These are phyloP conservation scores for Volucella inanis DNA, from an alignment of 2,888 invertebrate genomes.

Conservation along the genomic window DNA sequence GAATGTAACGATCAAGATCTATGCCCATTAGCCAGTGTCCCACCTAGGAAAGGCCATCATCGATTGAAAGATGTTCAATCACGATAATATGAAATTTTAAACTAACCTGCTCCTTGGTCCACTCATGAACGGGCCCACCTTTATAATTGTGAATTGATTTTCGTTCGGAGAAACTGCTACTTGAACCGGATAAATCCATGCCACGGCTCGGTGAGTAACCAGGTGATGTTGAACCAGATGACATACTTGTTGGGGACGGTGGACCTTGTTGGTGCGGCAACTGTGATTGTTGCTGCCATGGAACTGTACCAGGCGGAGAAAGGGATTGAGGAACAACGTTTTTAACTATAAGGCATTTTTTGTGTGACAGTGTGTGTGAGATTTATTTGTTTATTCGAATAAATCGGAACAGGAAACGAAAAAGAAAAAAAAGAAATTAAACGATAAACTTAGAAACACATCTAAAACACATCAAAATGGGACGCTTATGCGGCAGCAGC, in stretches of 20 bases:
- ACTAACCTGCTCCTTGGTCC: slow-evolving; percentile 90
- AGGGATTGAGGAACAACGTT: slow-evolving; percentile 87
- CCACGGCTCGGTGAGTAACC: slow-evolving; percentile 84
- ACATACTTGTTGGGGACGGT: slow-evolving; percentile 87
- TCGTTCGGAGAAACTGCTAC: slow-evolving; percentile 86
- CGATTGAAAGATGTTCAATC: not conserved
- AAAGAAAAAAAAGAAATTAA: slow-evolving; percentile 69
- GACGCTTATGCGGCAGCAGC: slow-evolving; percentile 24
- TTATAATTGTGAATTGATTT: slow-evolving; percentile 87
- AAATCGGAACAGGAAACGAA: slow-evolving; percentile 69
- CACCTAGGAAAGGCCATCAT: slow-evolving; percentile 85
- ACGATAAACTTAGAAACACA: slow-evolving; percentile 73
- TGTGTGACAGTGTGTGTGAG: slow-evolving; percentile 72
- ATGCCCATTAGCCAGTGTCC: slow-evolving; percentile 94
- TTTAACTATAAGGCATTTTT: slow-evolving; percentile 84
- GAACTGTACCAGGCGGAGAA: slow-evolving; percentile 86
- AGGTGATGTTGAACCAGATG: slow-evolving; percentile 85
- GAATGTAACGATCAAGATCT: slow-evolving; percentile 93
- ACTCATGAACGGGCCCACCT: slow-evolving; percentile 88
- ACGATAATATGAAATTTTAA: not conserved
- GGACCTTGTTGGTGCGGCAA: slow-evolving; percentile 84
- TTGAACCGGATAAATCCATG: slow-evolving; percentile 85
- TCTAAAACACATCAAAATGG: slow-evolving; percentile 70
- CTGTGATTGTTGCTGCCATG: slow-evolving; percentile 85
- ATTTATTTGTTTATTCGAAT: slow-evolving; percentile 49